These are phyloP conservation scores for Bovichtus variegatus DNA, from an alignment of 2,797 vertebrate species.

Conservation along the genomic window DNA sequence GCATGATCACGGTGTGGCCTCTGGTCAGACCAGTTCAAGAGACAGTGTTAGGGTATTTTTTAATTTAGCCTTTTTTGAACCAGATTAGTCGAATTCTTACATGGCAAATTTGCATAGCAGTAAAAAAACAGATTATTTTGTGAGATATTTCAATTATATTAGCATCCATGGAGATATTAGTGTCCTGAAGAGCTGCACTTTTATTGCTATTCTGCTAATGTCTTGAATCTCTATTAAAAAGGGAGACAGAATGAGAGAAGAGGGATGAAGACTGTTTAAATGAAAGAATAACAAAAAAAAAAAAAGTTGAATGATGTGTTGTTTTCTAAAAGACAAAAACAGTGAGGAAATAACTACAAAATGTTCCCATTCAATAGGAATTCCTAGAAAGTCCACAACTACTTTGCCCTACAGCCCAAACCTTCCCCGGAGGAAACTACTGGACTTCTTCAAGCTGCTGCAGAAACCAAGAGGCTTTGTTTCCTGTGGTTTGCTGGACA, in stretches of 20 bases:
- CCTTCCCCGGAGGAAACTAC: conserved; percentile 19
- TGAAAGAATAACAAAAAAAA: background rate
- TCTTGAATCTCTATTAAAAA: background rate
- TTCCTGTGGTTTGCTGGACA: conserved; percentile 58
- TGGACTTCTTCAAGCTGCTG: conserved; percentile 49
- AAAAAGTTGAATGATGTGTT: background rate
- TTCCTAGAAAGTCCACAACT: conserved; percentile 66
- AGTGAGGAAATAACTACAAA: background rate
- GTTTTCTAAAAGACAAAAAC: conserved; percentile 15
- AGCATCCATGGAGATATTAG: conserved; percentile 7
- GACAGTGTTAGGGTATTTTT: background rate
- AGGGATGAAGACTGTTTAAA: background rate
- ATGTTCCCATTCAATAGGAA: conserved; percentile 30
- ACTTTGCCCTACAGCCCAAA: conserved; percentile 2
- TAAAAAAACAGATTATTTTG: conserved; percentile 8
- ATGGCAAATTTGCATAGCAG: conserved; percentile 6
- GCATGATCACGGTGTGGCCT: conserved; percentile 10
- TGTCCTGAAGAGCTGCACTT: conserved; percentile 11
- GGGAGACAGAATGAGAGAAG: background rate
- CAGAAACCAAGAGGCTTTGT: conserved; percentile 65
- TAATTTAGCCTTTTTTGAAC: conserved; percentile 7
- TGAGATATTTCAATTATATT: conserved; percentile 8
- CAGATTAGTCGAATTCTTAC: background rate
- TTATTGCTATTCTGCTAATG: conserved; percentile 32
- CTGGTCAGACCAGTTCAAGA: background rate